Base-by-base conservation (phyloP, 2,113 vertebrate genomes). In the Danionella cerebrum region DNA sequence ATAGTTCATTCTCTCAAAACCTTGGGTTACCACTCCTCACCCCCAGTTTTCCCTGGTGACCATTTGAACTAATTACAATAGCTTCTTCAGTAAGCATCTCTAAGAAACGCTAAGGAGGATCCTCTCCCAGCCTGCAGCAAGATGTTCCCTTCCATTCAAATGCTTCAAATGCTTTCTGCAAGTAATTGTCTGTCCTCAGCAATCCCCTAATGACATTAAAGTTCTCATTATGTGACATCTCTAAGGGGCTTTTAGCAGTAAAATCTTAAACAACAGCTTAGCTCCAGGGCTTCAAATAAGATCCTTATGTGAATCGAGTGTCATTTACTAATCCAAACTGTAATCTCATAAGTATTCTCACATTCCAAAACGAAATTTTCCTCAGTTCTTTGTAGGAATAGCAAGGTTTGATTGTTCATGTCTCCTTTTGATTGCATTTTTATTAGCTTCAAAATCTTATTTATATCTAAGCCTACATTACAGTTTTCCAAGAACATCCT, bases 51-150 rank as follows among this genome's bases (percentile, higher is more conserved):
- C 70, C 64, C 70, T 50, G 52, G 73, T 48, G 58, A 53, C 69
- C 69, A 66, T 70, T 72, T 74, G 44, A 74, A 69, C 68, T 67
- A 79, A 76, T 79, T 72, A 76, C 59, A 68, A 71, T 64, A 29
- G 57, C 50, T 72, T 64, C 63, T 67, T 72, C 50, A 71, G 41
- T 74, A 67, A 71, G 55, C 65, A 72, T 79, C 59, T 69, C 64
- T 55, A 69, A 79, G 74, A 76, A 41, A 68, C 45, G 36, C 58
- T 55, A 62, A 69, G 70, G 67, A 64, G 51, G 62, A 62, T 67
- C 64, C 53, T 41, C 48, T 51, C 66, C 29, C 62, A 24, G 67
- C 38, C 48, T n/a, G 12, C 18, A 68, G 66, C 69, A 75, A 68
- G 53, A 75, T 53, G 62, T 41, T 64, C 64, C 48, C 45, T 65